Conservation (phyloP, 2,113 vertebrate species). For the Sander vitreus region DNA sequence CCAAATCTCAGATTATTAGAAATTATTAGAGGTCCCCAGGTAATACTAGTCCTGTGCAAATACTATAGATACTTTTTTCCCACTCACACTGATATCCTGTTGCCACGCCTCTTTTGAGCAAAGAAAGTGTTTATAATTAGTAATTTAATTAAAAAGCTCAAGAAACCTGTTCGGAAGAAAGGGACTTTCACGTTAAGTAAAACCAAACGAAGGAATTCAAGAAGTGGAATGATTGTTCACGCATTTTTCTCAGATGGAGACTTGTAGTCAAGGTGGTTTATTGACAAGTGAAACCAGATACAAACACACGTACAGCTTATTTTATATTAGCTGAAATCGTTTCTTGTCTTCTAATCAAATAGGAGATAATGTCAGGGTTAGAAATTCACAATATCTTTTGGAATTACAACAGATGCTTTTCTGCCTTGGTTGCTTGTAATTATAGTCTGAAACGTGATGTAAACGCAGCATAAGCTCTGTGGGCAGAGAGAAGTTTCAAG, state of each 20-base stretch:
- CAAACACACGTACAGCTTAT: neutral
- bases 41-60: too few species aligned
- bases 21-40: too few species aligned
- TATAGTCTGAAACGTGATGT: neutral
- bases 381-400: too few species aligned
- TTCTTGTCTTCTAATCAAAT: neutral
- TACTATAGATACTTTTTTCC: neutral
- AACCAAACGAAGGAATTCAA: neutral
- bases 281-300: neutral
- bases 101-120: neutral
- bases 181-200: neutral
- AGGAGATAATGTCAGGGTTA: neutral
- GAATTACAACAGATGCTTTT: conserved; percentile 1
- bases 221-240: neutral
- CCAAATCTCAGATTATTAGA: too few species aligned
- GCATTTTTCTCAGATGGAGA: neutral
- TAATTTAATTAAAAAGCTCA: neutral
- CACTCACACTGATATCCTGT: neutral
- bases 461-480: conserved; percentile 15
- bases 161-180: neutral
- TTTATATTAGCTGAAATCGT: neutral
- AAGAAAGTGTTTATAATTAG: neutral
- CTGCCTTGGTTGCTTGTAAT: neutral
- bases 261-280: neutral
- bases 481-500: conserved; percentile 26